Evolutionary conservation across 2,888 invertebrate species (phyloP), one percentile per base, ranked within the genome.

Genomic region (Blastobasis adustella): DNA sequence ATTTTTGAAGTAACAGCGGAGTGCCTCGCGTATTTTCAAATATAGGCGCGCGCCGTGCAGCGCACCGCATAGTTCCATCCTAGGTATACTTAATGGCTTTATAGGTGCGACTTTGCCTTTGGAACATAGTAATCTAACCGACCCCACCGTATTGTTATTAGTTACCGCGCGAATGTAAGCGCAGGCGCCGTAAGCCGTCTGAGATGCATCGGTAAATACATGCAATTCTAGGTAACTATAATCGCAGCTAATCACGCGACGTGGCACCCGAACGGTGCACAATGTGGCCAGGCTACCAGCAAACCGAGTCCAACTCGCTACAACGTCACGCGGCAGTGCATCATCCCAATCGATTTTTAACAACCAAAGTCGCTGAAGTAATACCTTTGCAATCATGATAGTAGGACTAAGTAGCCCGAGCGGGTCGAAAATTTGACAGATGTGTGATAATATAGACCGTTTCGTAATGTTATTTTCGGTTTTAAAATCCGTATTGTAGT

Each of bases 21-120:
- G 45, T 6, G 53, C 47, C 40, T 52, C 41, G 5, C 36, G 46
- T 10, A 57, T 42, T 36, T 47, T 55, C 7, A 41, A n/a, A 10
- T 54, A 54, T 37, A 61, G 50, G 49, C 49, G 50, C 5, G 64
- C 52, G 10, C 56, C 52, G 45, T 61, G 36, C 38, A 58, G 46
- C 4, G 60, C 63, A 6, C 57, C 63, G 40, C 59, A 59, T 23
- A 63, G 45, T 44, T 63, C 63, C 4, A 63, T 47, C 36, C 60
- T 48, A 2, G 62, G 61, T 10, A 63, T 50, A 6, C 53, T 53
- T n/a, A 54, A 44, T 5, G 51, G 44, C 45, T 61, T 61, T 4
- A 58, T 6, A 5, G 64, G 60, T 6, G 61, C 58, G 4, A 63
- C 54, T 44, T 56, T 57, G 9, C 59, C 46, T 49, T 65, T 66